Conservation (phyloP, 2,113 vertebrate species). For the Azemiops feae region DNA sequence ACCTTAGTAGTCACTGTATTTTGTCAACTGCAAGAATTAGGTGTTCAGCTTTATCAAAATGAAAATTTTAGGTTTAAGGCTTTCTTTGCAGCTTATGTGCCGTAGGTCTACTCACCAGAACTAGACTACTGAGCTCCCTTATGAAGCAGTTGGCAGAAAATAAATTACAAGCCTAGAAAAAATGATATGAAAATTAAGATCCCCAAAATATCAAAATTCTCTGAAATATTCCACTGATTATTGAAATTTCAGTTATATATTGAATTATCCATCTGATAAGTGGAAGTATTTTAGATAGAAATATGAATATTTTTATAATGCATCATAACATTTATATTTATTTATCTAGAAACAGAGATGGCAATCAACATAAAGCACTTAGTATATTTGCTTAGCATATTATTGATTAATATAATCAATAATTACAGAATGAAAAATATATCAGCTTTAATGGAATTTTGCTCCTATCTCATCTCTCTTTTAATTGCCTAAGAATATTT, state of each 20-base stretch:
- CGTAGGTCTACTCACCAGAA: background rate
- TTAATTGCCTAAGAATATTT: background rate
- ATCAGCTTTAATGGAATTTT: conserved; percentile 13
- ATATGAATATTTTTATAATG: background rate
- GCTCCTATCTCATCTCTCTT: background rate
- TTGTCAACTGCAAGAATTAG: background rate
- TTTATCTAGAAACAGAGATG: conserved; percentile 8
- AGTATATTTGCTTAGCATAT: background rate
- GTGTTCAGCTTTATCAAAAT: background rate
- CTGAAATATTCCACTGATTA: background rate
- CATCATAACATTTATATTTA: background rate
- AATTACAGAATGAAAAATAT: background rate
- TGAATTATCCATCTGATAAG: background rate
- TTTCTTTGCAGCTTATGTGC: background rate
- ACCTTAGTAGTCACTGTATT: background rate
- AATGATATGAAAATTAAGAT: background rate
- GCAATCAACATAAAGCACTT: background rate
- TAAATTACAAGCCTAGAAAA: background rate
- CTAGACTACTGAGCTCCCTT: background rate
- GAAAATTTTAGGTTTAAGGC: background rate
- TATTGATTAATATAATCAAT: background rate
- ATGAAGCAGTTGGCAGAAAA: background rate
- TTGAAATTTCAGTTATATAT: background rate
- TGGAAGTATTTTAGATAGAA: background rate
- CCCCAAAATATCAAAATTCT: background rate